Percentiles rank a stretch among this genome's conserved stretches.
phyloP scores from a whole-genome alignment of 2,113 vertebrate genomes.

The Aspidoscelis tigris region DNA sequence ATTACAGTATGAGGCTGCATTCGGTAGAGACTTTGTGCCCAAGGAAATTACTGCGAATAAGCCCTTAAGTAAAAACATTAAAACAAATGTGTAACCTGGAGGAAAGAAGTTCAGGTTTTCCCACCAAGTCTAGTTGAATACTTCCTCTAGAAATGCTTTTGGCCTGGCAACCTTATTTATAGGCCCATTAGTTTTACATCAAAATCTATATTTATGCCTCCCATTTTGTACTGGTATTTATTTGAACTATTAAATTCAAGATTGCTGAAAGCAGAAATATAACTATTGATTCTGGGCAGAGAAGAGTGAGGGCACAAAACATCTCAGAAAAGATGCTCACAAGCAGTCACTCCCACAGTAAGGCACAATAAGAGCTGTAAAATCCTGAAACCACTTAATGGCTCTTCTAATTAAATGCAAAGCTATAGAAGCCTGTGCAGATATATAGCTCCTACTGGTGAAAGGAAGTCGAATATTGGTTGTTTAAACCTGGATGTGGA shows the following conservation, averaged over 20 bases:
- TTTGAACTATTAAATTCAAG: conserved; percentile 27
- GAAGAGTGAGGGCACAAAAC: conserved; percentile 13
- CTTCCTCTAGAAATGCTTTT: neutral
- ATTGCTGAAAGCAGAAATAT: conserved; percentile 36
- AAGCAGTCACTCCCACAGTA: neutral
- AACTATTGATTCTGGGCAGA: conserved; percentile 17
- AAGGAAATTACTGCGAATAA: too few species aligned
- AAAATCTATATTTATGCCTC: conserved; percentile 5
- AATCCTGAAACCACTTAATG: neutral
- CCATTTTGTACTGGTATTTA: conserved; percentile 34
- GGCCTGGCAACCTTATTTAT: neutral
- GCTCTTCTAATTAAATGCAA: neutral
- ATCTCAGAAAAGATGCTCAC: neutral
- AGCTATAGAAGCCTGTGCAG: neutral
- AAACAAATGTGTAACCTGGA: too few species aligned
- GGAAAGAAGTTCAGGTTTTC: neutral
- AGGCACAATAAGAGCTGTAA: neutral
- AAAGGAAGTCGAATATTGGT: neutral
- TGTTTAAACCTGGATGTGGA: neutral
- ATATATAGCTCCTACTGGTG: neutral
- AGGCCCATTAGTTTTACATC: neutral
- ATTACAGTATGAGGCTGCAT: too few species aligned
- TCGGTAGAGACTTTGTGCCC: too few species aligned
- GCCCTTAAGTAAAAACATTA: too few species aligned
- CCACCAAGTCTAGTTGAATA: conserved; percentile 21